Conservation (phyloP, 2,888 invertebrate species). For the Coelinius sp. region DNA sequence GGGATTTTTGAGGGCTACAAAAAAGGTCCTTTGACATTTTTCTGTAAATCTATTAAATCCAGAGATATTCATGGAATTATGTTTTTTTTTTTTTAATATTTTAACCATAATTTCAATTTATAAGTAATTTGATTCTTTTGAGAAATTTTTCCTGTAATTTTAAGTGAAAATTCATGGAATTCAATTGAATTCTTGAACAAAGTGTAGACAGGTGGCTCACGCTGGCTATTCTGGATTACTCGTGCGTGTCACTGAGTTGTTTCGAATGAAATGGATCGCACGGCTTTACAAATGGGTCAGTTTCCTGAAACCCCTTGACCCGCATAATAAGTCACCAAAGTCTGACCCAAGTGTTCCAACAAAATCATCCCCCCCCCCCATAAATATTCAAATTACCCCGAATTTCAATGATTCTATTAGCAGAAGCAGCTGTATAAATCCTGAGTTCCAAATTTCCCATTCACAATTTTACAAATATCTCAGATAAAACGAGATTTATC, state of each 20-base stretch:
- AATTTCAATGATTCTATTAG: too few relatives aligned
- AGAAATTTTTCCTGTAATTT: background rate
- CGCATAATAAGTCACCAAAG: background rate
- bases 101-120: too few relatives aligned
- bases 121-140: background rate
- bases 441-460: too few relatives aligned
- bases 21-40: background rate
- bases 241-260: background rate
- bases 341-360: background rate
- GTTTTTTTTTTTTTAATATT: background rate
- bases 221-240: background rate
- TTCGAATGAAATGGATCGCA: background rate
- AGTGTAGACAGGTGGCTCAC: background rate
- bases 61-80: background rate
- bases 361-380: background rate
- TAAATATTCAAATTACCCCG: background rate
- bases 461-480: too few relatives aligned
- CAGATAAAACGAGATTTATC: too few relatives aligned
- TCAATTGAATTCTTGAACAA: background rate
- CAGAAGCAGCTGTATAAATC: too few relatives aligned
- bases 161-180: background rate
- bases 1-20: background rate
- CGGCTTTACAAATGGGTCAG: background rate
- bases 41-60: background rate
- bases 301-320: background rate